A percentile compares a stretch with the other conserved stretches of the same genome.
These are phyloP conservation scores for Pedetes capensis DNA, from an alignment of 2,113 vertebrate species.

Conservation along the genomic window DNA sequence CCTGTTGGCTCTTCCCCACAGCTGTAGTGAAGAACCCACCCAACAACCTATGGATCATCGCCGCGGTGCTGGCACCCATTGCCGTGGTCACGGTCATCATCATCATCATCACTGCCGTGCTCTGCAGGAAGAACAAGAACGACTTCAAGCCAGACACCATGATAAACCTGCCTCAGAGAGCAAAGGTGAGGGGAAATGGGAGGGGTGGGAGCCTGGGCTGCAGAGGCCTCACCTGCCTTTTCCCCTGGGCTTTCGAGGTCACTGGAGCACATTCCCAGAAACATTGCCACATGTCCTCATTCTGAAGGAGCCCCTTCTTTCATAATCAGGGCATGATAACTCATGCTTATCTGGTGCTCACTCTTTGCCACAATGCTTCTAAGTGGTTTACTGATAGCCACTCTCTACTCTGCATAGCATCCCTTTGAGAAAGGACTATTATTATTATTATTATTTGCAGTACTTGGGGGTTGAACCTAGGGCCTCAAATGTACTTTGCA, in stretches of 20 bases:
- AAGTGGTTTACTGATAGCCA: not conserved
- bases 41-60: constrained; percentile 99
- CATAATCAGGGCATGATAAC: not conserved
- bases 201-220: accelerated
- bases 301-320: not conserved
- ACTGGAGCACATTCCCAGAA: not conserved
- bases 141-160: constrained; percentile 96
- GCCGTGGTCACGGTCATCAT: constrained; percentile 96
- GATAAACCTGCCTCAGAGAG: constrained; percentile 94
- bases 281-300: not conserved
- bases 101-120: constrained; percentile 97
- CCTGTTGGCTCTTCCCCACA: constrained; percentile 67
- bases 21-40: constrained; percentile 98
- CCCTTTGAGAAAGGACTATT: not conserved
- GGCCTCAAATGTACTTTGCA: too few relatives aligned
- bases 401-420: not conserved
- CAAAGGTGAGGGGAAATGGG: constrained; percentile 86
- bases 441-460: too few relatives aligned
- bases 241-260: not conserved
- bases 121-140: constrained; percentile 98
- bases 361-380: not conserved
- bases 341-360: accelerated
- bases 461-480: too few relatives aligned
- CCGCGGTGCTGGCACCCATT: constrained; percentile 95
- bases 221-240: not conserved